These are phyloP conservation scores for Antigone vipio DNA, from an alignment of 2,113 vertebrate genomes.

Conservation along the genomic window DNA sequence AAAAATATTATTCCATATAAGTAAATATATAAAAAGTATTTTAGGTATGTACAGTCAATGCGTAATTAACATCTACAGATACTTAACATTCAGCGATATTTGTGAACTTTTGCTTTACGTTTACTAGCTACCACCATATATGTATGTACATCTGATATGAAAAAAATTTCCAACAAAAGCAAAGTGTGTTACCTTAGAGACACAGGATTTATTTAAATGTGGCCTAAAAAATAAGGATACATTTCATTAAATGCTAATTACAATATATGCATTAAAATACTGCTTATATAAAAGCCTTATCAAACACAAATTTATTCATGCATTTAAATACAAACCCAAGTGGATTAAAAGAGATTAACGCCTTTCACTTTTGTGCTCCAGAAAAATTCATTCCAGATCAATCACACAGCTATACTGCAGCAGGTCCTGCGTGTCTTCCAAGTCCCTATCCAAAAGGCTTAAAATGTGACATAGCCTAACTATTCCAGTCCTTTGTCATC, in stretches of 20 bases:
- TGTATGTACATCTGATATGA: not conserved
- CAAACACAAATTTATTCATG: not conserved
- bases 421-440: not conserved
- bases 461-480: not conserved
- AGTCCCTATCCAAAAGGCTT: not conserved
- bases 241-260: not conserved
- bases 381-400: not conserved
- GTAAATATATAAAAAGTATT: not conserved
- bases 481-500: not conserved
- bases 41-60: not conserved
- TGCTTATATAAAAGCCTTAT: not conserved
- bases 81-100: not conserved
- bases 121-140: not conserved
- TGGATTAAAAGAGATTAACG: not conserved
- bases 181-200: slow-evolving; percentile 68
- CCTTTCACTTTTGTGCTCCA: not conserved
- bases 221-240: slow-evolving; percentile 47
- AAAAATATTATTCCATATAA: not conserved
- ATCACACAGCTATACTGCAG: not conserved
- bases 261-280: not conserved
- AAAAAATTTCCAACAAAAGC: not conserved
- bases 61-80: not conserved
- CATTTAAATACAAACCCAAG: not conserved
- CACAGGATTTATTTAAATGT: slow-evolving; percentile 41
- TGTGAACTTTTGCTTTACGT: not conserved